Percentiles rank a stretch among this genome's conserved stretches.
These are phyloP conservation scores for Dascillus cervinus DNA, from an alignment of 2,888 invertebrate species.

Conservation along the genomic window DNA sequence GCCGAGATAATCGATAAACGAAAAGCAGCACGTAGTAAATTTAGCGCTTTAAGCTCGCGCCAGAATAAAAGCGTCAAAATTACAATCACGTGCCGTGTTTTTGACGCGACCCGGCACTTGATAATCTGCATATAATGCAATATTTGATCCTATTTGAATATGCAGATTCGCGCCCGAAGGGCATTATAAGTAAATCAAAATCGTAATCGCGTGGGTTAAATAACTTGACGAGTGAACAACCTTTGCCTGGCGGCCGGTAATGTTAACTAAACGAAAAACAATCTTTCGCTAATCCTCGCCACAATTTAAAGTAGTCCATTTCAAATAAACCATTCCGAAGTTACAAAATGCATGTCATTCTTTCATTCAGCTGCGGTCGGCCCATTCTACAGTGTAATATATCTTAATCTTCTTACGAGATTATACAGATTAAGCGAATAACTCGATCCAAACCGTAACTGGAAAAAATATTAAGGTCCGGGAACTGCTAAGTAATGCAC, in stretches of 20 bases:
- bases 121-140: slow-evolving; percentile 21
- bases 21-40: too few relatives aligned
- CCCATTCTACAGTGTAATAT: slow-evolving; percentile 9
- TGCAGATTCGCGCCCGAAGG: slow-evolving; percentile 16
- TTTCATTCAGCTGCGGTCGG: slow-evolving; percentile 10
- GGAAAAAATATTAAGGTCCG: too few relatives aligned
- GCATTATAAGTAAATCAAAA: slow-evolving; percentile 14
- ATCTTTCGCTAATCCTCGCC: slow-evolving; percentile 6
- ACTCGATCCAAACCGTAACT: too few relatives aligned
- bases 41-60: too few relatives aligned
- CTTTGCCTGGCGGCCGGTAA: slow-evolving; percentile 1
- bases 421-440: slow-evolving; percentile 9
- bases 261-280: slow-evolving; percentile 1
- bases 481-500: too few relatives aligned
- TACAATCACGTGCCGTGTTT: slow-evolving; percentile 18
- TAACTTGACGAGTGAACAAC: too few relatives aligned
- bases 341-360: slow-evolving; percentile 12
- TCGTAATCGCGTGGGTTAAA: too few relatives aligned
- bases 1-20: too few relatives aligned
- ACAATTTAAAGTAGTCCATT: slow-evolving; percentile 11
- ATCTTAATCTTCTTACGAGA: slow-evolving; percentile 13
- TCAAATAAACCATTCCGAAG: slow-evolving; percentile 11
- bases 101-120: slow-evolving; percentile 18
- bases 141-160: slow-evolving; percentile 21
- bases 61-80: slow-evolving; percentile 19